Evolutionary conservation across 2,797 vertebrate species (phyloP), one percentile per base, ranked within the genome.

Genomic region (Gymnoscopelus braueri): DNA sequence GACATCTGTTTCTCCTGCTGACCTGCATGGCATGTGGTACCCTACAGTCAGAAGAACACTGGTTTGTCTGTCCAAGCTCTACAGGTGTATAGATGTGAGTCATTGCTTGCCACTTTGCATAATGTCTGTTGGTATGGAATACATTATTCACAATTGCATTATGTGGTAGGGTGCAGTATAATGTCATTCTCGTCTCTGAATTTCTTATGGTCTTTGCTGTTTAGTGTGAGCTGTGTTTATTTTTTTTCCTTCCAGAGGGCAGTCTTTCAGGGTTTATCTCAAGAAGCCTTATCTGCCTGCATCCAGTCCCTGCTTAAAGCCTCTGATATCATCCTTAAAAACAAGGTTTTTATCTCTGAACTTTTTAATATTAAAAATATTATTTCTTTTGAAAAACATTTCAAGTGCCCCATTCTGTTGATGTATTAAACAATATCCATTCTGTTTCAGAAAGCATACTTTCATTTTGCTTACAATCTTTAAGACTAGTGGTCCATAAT

Each of bases 1-100:
- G 81, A 83, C 90, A 2, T 95, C 93, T 0, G 84, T 99, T 82
- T 99, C 98, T 79, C 98, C 97, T 3, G 98, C 98, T 23, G 97
- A 99, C 92, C 94, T 99, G 71, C 98, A 99, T 60, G 98, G 97
- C 79, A 99, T 99, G 98, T 99, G 98, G 98, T 99, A 99, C 84
- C 98, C 98, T 1, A 99, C 98, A 2, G 98, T 99, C 78, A 94
- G 97, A 74, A 94, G 98, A 75, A 98, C 98, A 0, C 93, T 99
- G 54, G 96, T 99, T 55, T 99, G 98, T 82, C 95, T 99, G 83
- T 99, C 98, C 87, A 99, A 99, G 79, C 94, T 99, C 62, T 99
- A 99, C 93, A 95, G 98, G 93, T 99, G 98, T 83, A 98, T 98
- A 89, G 98, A 99, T 32, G 98, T 99, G 94, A 80, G 97, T 92